Percentiles rank a stretch among this genome's conserved stretches.
phyloP scores from a whole-genome alignment of 2,888 invertebrate species.

The Drosophila testacea region DNA sequence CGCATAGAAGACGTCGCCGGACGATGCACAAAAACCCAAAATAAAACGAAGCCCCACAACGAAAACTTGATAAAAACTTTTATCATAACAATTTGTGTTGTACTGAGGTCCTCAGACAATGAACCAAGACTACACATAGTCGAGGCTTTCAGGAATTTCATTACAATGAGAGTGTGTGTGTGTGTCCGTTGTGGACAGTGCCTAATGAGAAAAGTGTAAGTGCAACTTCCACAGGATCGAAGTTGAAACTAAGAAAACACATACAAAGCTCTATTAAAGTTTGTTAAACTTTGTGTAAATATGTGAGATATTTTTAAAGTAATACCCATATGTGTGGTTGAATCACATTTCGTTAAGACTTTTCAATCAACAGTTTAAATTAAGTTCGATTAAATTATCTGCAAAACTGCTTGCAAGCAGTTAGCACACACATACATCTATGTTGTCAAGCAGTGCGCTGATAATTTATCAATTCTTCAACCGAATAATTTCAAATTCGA shows the following conservation, averaged over 20 bases:
- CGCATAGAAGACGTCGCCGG: constrained; percentile 35
- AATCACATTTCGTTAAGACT: neutral
- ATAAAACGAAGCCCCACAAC: constrained; percentile 44
- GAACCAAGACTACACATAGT: constrained; percentile 42
- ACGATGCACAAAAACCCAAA: constrained; percentile 38
- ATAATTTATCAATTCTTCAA: neutral
- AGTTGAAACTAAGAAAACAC: constrained; percentile 22
- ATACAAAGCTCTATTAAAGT: constrained; percentile 17
- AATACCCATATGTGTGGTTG: neutral
- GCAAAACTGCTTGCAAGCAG: neutral
- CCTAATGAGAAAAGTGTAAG: constrained; percentile 73
- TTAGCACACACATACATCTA: neutral
- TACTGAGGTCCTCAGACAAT: constrained; percentile 56
- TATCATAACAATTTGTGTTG: constrained; percentile 81
- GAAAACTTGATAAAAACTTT: constrained; percentile 78
- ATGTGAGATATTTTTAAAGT: neutral
- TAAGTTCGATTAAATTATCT: neutral
- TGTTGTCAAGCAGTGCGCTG: neutral
- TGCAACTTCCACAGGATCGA: constrained; percentile 53
- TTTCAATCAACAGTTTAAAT: neutral
- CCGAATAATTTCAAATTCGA: too few species aligned
- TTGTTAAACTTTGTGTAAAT: constrained; percentile 15
- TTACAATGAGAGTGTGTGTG: neutral
- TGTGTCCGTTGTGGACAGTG: constrained; percentile 25
- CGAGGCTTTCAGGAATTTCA: constrained; percentile 15